Percentiles rank a stretch among this genome's conserved stretches.
phyloP scores from a whole-genome alignment of 2,888 invertebrate species.

The Heliothis peltigera region DNA sequence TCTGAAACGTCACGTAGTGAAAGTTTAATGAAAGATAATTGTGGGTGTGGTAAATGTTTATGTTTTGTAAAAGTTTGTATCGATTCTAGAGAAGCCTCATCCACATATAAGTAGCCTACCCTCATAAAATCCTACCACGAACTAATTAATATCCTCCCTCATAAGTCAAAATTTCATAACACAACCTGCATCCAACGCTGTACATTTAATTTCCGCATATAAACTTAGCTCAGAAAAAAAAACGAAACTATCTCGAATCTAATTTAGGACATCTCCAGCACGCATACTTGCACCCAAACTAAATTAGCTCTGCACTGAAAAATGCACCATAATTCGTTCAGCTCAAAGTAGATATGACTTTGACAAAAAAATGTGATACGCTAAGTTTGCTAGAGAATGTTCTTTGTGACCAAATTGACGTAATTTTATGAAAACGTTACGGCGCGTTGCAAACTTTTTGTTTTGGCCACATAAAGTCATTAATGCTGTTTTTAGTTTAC shows the following conservation, averaged over 20 bases:
- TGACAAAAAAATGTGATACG: constrained; percentile 26
- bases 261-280: constrained; percentile 64
- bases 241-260: constrained; percentile 67
- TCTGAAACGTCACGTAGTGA: too few species aligned
- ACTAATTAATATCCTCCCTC: constrained; percentile 47
- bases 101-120: too few species aligned
- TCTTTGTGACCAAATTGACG: constrained; percentile 42
- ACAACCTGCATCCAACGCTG: constrained; percentile 43
- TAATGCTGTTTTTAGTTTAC: constrained; percentile 1
- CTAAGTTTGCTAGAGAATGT: constrained; percentile 36
- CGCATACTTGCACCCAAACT: constrained; percentile 44
- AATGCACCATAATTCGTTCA: constrained; percentile 27
- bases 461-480: constrained; percentile 5
- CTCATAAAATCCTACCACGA: constrained; percentile 15
- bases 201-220: constrained; percentile 73
- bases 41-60: too few species aligned
- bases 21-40: too few species aligned
- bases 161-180: constrained; percentile 51
- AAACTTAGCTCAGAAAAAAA: constrained; percentile 61
- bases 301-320: constrained; percentile 49
- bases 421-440: constrained; percentile 18
- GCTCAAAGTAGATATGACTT: constrained; percentile 29
- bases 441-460: constrained; percentile 1
- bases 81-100: too few species aligned
- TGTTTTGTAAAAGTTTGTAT: too few species aligned